Conservation (phyloP, 2,888 invertebrate genomes). For the Thumatha senex region DNA sequence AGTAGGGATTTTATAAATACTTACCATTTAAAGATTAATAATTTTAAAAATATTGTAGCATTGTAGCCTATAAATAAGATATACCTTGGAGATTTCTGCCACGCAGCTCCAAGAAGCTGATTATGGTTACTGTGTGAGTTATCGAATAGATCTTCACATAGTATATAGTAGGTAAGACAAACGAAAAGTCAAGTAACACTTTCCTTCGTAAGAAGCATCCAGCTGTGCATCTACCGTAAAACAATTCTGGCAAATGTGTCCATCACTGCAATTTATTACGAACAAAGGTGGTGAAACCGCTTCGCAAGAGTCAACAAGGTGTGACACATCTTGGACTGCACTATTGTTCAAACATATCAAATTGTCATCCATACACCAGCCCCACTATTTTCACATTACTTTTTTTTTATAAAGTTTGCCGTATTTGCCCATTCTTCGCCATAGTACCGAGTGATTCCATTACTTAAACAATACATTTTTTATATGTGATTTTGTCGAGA, state of each 20-base stretch:
- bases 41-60: too few species aligned
- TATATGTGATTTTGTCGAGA: conserved; percentile 22
- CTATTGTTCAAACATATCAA: conserved; percentile 73
- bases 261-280: conserved; percentile 66
- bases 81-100: too few species aligned
- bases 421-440: conserved; percentile 41
- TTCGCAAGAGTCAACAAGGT: conserved; percentile 74
- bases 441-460: conserved; percentile 36
- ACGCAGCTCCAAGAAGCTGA: too few species aligned
- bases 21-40: too few species aligned
- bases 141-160: too few species aligned
- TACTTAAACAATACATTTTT: conserved; percentile 12
- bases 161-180: too few species aligned
- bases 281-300: conserved; percentile 73
- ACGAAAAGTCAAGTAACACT: neutral
- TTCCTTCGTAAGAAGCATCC: conserved; percentile 31
- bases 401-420: conserved; percentile 70
- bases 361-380: conserved; percentile 66
- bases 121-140: too few species aligned
- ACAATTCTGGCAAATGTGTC: conserved; percentile 64
- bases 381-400: conserved; percentile 52
- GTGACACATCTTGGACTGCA: conserved; percentile 66
- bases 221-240: conserved; percentile 61
- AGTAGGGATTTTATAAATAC: too few species aligned
- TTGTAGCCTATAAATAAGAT: too few species aligned